Evolutionary conservation across 2,888 invertebrate species (phyloP).

Genomic region (Ennomos fuscantarius): DNA sequence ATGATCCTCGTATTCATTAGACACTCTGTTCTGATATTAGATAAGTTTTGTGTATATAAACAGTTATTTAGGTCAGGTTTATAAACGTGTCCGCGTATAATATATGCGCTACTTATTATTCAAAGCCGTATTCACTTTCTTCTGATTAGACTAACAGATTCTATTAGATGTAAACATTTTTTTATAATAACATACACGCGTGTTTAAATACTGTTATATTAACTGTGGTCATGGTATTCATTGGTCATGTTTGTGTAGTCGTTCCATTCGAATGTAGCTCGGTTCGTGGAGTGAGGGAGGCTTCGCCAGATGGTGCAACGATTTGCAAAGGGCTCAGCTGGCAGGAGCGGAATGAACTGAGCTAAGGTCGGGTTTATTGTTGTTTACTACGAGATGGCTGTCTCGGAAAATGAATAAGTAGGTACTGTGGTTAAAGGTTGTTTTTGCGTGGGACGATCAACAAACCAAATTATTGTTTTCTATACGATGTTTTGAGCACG

Average conservation of each 20-base stretch:
- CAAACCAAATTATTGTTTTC: neutral
- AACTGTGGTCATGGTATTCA: constrained; percentile 21
- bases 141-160: constrained; percentile 46
- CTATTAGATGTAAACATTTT: constrained; percentile 36
- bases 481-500: neutral
- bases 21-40: constrained; percentile 2
- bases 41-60: constrained; percentile 15
- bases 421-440: constrained; percentile 2
- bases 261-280: constrained; percentile 1
- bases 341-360: constrained; percentile 19
- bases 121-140: constrained; percentile 45
- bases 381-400: constrained; percentile 11
- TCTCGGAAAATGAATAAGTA: constrained; percentile 12
- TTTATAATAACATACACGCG: constrained; percentile 25
- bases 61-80: constrained; percentile 27
- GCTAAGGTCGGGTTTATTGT: constrained; percentile 25
- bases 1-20: constrained; percentile 1
- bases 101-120: constrained; percentile 45
- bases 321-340: constrained; percentile 32
- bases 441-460: neutral
- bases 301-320: constrained; percentile 25
- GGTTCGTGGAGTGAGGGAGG: constrained; percentile 3
- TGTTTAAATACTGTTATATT: constrained; percentile 4
- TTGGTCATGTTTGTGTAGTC: constrained; percentile 12
- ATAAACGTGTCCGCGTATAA: constrained; percentile 30